Evolutionary conservation across 2,797 vertebrate species (phyloP).

Genomic region (Microchirus variegatus): DNA sequence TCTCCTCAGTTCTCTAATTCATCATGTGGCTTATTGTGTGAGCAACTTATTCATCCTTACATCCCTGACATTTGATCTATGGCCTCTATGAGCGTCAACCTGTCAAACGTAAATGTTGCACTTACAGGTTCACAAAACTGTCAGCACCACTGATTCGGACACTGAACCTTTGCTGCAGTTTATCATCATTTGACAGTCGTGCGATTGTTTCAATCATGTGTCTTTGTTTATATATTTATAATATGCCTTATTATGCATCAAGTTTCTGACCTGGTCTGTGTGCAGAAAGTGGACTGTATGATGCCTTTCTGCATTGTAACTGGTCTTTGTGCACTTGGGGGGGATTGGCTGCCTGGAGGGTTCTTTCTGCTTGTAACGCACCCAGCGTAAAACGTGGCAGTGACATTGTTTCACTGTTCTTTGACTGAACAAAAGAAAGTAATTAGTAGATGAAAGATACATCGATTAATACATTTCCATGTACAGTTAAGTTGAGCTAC

Average conservation of each 20-base stretch:
- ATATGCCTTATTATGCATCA: not conserved
- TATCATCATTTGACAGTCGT: slow-evolving; percentile 1
- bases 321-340: not conserved
- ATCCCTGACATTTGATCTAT: slow-evolving; percentile 21
- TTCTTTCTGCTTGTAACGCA: too few relatives aligned
- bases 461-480: too few relatives aligned
- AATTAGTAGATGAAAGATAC: too few relatives aligned
- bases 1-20: slow-evolving; percentile 21
- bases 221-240: not conserved
- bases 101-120: slow-evolving; percentile 30
- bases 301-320: not conserved
- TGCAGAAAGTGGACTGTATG: not conserved
- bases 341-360: too few relatives aligned
- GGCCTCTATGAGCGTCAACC: slow-evolving; percentile 8
- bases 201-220: too few relatives aligned
- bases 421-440: not conserved
- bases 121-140: slow-evolving; percentile 16
- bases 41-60: slow-evolving; percentile 30
- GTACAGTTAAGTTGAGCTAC: too few relatives aligned
- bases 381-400: not conserved
- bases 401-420: not conserved
- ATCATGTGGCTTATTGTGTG: slow-evolving; percentile 11
- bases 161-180: slow-evolving; percentile 1
- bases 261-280: not conserved
- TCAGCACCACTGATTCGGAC: not conserved